Evolutionary conservation across 2,888 invertebrate genomes (phyloP), one percentile per base, ranked within the genome.

Genomic region (Dryococelus australis): DNA sequence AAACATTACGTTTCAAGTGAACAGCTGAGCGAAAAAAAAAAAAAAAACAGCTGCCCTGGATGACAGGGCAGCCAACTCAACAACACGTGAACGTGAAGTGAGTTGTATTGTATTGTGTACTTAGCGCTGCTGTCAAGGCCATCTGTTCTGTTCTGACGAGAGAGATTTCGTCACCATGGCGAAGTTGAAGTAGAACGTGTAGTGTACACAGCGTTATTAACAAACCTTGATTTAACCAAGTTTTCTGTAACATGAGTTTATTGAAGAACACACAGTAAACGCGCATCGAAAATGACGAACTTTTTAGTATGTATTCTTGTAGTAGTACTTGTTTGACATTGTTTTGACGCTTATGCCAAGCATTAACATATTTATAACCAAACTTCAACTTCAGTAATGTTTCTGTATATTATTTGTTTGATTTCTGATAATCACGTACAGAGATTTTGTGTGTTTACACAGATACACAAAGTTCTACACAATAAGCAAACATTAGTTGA

Each of bases 91-190:
- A 65, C n/a, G n/a, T n/a, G n/a, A n/a, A n/a, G n/a, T n/a, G n/a
- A n/a, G n/a, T n/a, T n/a, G n/a, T n/a, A n/a, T n/a, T n/a, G n/a
- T n/a, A 24, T 65, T 65, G 65, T 65, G 65, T 65, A 65, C 65
- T 65, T 65, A 65, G 65, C n/a, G n/a, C n/a, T n/a, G n/a, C 87
- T 27, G 65, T 88, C 87, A 88, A 88, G 88, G 88, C 88, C 88
- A 88, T 88, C 86, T 88, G 83, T 43, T 47, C n/a, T n/a, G n/a
- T n/a, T n/a, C n/a, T n/a, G n/a, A n/a, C n/a, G n/a, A n/a, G n/a
- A n/a, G 85, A 80, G 79, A 87, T 88, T 88, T 88, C 88, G 86
- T 88, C 88, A 88, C 84, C 84, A 35, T 81, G 80, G 47, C 47
- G 27, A 85, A 85, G 85, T 65, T n/a, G 65, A 65, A 65, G 65